Evolutionary conservation across 2,888 invertebrate species (phyloP), one percentile per base, ranked within the genome.

Genomic region (Monochamus alternatus): DNA sequence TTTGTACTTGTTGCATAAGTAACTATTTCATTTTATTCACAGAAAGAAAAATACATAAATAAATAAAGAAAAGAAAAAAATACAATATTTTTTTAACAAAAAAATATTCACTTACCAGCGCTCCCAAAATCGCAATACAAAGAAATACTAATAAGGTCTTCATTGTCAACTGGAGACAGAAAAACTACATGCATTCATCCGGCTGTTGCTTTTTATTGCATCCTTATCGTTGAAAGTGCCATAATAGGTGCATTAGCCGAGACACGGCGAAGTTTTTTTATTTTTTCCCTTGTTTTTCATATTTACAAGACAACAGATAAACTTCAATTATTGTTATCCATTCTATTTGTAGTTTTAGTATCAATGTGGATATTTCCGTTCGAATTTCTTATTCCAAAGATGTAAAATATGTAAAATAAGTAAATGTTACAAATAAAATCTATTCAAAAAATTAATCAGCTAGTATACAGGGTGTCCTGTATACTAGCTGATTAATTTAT

Each of bases 101-200:
- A 47, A 51, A 51, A n/a, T n/a, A 51, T n/a, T 55, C 7, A 55
- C 55, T 55, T 55, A 55, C 55, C n/a, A 55, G 14, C 3, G 55
- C 55, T 55, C 55, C 55, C 14, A 55, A 14, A 14, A 55, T n/a
- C 3, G 22, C 55, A 5, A 22, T 14, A 55, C 55, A 55, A n/a
- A 55, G n/a, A 55, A 55, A 55, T 55, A 22, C 55, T 3, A 55
- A 55, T n/a, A 55, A 12, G n/a, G 3, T 22, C 55, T 55, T 55
- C 55, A 55, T 55, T n/a, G 8, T 55, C 55, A n/a, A 14, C 55
- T 55, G 3, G 14, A 55, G 10, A 9, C 3, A 9, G 47, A 55
- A 55, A 22, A 55, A 55, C 14, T 55, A n/a, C 55, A 14, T 7
- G 1, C 55, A 7, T 3, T 9, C 9, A 47, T 3, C 22, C 14